Evolutionary conservation across 2,888 invertebrate species (phyloP).

Genomic region (Meloe dianella): DNA sequence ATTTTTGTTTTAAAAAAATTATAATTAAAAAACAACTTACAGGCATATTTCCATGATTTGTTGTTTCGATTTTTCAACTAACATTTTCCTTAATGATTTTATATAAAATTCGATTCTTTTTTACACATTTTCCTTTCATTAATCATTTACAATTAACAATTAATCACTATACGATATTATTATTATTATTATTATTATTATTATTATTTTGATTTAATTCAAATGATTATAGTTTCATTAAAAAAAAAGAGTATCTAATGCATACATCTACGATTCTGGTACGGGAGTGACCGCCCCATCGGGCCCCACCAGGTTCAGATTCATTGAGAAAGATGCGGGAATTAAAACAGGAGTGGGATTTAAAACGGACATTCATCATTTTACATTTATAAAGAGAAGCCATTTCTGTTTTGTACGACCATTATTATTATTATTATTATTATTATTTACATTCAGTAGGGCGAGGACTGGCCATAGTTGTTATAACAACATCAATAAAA

Average conservation of each 20-base stretch:
- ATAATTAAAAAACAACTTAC: conserved; percentile 41
- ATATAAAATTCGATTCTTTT: not conserved
- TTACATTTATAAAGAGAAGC: not conserved
- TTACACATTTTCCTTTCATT: not conserved
- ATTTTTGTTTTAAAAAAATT: not conserved
- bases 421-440: not conserved
- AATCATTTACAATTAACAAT: too few species aligned
- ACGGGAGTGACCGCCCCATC: conserved; percentile 16
- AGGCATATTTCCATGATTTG: conserved; percentile 53
- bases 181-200: not conserved
- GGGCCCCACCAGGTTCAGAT: conserved; percentile 13
- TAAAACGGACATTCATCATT: conserved; percentile 14
- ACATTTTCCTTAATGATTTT: not conserved
- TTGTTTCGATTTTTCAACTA: conserved; percentile 24
- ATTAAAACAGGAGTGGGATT: conserved; percentile 10
- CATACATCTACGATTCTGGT: not conserved
- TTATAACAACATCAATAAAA: too few species aligned
- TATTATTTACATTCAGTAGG: not conserved
- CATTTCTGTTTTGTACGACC: not conserved
- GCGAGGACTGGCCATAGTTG: too few species aligned
- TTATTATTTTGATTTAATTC: not conserved
- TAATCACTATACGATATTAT: not conserved
- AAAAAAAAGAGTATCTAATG: not conserved
- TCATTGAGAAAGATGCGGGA: conserved; percentile 18
- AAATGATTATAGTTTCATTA: not conserved